These are phyloP conservation scores for Urosaurus nigricauda DNA, from an alignment of 2,797 vertebrate genomes.

Conservation along the genomic window DNA sequence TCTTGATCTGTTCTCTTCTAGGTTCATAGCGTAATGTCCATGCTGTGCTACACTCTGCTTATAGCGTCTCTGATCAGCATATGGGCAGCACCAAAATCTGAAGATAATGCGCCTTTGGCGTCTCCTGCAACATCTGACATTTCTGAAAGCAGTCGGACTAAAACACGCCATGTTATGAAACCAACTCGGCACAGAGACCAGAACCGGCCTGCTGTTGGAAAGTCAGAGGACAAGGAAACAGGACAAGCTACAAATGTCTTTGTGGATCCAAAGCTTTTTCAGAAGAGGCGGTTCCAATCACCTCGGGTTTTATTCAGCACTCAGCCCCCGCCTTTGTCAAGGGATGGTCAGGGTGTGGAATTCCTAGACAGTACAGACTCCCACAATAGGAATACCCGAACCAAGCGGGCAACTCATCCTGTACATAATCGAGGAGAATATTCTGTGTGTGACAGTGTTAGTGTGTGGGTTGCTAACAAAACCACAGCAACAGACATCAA, in stretches of 20 bases:
- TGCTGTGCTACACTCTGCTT: conserved; percentile 95
- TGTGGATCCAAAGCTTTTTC: conserved; percentile 91
- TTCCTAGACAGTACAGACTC: conserved; percentile 53
- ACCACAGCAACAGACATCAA: conserved; percentile 95
- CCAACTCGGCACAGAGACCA: conserved; percentile 67
- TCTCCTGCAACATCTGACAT: conserved; percentile 70
- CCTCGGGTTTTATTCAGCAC: conserved; percentile 93
- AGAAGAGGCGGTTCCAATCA: conserved; percentile 87
- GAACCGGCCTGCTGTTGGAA: conserved; percentile 44
- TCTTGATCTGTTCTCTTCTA: conserved; percentile 66
- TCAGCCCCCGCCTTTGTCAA: conserved; percentile 81
- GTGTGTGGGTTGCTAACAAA: conserved; percentile 96
- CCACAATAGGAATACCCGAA: conserved; percentile 81
- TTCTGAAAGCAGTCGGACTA: conserved; percentile 67
- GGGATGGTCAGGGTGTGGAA: conserved; percentile 70
- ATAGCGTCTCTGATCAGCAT: conserved; percentile 92
- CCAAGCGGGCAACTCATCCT: conserved; percentile 82
- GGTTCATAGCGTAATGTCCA: conserved; percentile 89
- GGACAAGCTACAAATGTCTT: conserved; percentile 75
- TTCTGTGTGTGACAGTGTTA: conserved; percentile 96
- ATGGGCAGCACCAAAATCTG: conserved; percentile 87
- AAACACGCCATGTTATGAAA: conserved; percentile 60
- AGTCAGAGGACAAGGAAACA: conserved; percentile 63
- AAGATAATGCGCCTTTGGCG: conserved; percentile 82
- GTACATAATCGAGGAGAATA: conserved; percentile 91